Base-by-base conservation (phyloP, 2,113 vertebrate species). In the Salminus brasiliensis region DNA sequence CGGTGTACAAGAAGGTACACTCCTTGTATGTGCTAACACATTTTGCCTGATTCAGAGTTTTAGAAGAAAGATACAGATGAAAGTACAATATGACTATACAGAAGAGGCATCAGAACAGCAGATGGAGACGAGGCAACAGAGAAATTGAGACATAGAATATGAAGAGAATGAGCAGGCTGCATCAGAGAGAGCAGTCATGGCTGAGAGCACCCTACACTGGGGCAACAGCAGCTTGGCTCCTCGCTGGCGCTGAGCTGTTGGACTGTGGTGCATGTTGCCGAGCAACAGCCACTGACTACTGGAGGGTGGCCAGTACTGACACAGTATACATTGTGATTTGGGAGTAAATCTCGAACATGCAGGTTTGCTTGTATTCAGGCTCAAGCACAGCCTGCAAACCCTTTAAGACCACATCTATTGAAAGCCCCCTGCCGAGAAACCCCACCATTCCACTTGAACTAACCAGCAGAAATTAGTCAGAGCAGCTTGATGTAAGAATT, bases 241-340 rank as follows among this genome's bases (percentile, higher is more conserved):
- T 89, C 85, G 90, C 89, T 91, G 88, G 84, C 80, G 85, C 86
- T 86, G 83, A 66, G 86, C 87, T 87, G 83, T 87, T 88, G 88
- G 87, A 92, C 90, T 91, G 89, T 89, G 90, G 90, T 90, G 91
- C 88, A 92, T 88, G 93, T 94, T 94, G 93, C 93, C 30, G 89
- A 89, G 93, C 93, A 94, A 94, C 93, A 91, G 90, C 91, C 91
- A 90, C 87, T 88, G 84, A 91, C 87, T 90, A 87, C 87, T 90
- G 91, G 86, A 91, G 87, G 86, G 85, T 72, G 87, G 89, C 89
- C 92, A 89, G 87, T 81, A 84, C 81, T 55, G 76, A 84, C 80
- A 63, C 76, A 71, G 79, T 89, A 89, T 87, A 89, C 72, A 83
- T 85, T 87, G 87, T 81, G 89, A 89, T 91, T 90, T 91, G 85